Conservation (phyloP, 92 coral and sea anemone genomes). For the Porites cylindrica region DNA sequence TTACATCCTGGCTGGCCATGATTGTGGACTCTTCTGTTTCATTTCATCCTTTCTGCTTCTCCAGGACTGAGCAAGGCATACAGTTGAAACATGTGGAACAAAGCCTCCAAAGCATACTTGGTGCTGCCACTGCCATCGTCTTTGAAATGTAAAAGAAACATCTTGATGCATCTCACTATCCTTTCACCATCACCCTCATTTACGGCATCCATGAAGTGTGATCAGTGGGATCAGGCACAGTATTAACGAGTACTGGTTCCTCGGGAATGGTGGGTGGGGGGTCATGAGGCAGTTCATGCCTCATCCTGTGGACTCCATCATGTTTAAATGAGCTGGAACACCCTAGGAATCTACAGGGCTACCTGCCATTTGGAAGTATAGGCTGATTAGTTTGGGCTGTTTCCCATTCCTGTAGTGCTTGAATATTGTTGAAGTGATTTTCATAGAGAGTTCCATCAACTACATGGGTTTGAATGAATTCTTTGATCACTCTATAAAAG, state of each 20-base stretch:
- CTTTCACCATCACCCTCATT: conserved; percentile 68
- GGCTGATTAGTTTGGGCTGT: conserved; percentile 31
- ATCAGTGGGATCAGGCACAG: conserved; percentile 26
- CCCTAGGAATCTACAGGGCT: conserved; percentile 57
- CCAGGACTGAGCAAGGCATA: conserved; percentile 39
- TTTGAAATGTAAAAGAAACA: conserved; percentile 55
- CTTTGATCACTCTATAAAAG: conserved; percentile 11
- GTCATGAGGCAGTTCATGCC: background rate
- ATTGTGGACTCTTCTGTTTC: conserved; percentile 57
- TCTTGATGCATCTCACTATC: conserved; percentile 42
- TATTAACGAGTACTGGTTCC: conserved; percentile 29
- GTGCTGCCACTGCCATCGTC: conserved; percentile 66
- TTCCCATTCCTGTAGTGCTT: conserved; percentile 67
- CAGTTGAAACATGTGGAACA: conserved; percentile 53
- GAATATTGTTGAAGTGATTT: conserved; percentile 35
- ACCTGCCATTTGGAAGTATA: conserved; percentile 42
- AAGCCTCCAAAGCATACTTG: conserved; percentile 46
- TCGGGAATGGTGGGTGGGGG: conserved; percentile 45
- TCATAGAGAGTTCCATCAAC: conserved; percentile 40
- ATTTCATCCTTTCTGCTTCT: conserved; percentile 58
- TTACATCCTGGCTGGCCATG: conserved; percentile 41
- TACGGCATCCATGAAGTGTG: conserved; percentile 55
- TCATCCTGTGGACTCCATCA: conserved; percentile 2
- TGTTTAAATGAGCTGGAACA: conserved; percentile 30
- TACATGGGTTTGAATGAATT: conserved; percentile 39